Base-by-base conservation (phyloP, 2,113 vertebrate species). In the Corythaeola cristata region DNA sequence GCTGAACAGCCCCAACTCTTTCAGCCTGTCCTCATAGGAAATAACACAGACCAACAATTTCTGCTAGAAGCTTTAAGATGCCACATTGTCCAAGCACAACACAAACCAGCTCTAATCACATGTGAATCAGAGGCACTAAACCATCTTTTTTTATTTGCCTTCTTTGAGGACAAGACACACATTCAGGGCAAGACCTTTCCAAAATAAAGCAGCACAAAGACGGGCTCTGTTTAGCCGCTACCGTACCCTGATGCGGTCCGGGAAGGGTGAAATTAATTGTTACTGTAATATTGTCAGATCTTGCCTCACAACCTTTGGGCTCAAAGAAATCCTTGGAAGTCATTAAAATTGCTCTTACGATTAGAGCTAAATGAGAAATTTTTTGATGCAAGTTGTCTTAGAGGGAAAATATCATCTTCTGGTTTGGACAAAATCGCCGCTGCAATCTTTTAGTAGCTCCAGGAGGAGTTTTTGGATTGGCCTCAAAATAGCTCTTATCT, bases 291-390 rank as follows among this genome's bases (percentile, higher is more conserved):
- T 11, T 52, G 80, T 53, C 72, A 84, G 60, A 23, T 60, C 33
- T 84, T 73, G 67, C 85, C 85, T 89, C 77, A 21, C 30, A 56
- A 83, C 62, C 71, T 49, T 30, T 1, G 4, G 79, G 58, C 75
- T 89, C 93, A 53, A 74, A 89, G 45, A 87, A 89, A 93, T 78
- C 77, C 84, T 37, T 4, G 50, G 76, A 84, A 89, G 32, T 52
- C 37, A 74, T 67, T 92, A 71, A 67, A 95, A 85, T 55, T 37
- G 52, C 55, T 58, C 73, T 69, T 45, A 75, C 5, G 41, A 87
- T 87, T 75, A 71, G 37, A 89, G 64, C n/a, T 41, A 66, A 64
- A 77, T 0, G 37, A 45, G 41, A 58, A 1, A 11, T 80, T 58
- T 53, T 14, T 55, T 11, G 0, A 62, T 66, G 53, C 83, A 88